Base-by-base conservation (phyloP, 2,797 vertebrate genomes). In the Hippopotamyrus pictus region DNA sequence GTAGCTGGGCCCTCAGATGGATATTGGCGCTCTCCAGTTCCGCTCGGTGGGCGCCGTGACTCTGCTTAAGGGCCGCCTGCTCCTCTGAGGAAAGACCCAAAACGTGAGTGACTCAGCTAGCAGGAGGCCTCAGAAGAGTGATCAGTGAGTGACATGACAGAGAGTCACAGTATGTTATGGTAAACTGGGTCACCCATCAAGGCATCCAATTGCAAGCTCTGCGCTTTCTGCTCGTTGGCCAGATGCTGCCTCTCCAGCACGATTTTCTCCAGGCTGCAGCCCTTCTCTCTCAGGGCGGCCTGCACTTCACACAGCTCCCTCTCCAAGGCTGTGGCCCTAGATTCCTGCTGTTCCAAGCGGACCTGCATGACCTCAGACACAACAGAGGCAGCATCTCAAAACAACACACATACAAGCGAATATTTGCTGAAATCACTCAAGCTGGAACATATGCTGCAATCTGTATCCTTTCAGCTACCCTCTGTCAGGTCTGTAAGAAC, bases 1-100 rank as follows among this genome's bases (percentile, higher is more conserved):
- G 96, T 25, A 98, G 92, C 50, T 96, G 96, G 91, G 94, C 92
- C 94, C 95, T 96, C 83, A 97, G 94, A 54, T 95, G 95, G 90
- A 93, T 93, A 91, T 95, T 95, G 89, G 92, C 94, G 1, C 89
- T 92, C 91, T 94, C 94, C 90, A 94, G 91, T 89, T 96, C 95
- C 90, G 94, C 89, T 0, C 79, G 94, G 93, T 94, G 94, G 89
- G 92, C 94, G 93, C 91, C 92, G 91, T 95, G 96, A 90, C 95
- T 93, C 89, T 90, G 93, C 90, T 95, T 96, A 91, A 97, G 90
- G 89, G 93, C 91, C 92, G 96, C 93, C 88, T 96, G 95, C 73
- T 96, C 94, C 89, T 96, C 97, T 98, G 93, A 90, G 91, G 17
- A 88, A 91, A 44, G 59, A 17, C 65, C 89, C 86, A 95, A 83